Conservation (phyloP, 2,888 invertebrate species). For the Caenorhabditis macrosperma region DNA sequence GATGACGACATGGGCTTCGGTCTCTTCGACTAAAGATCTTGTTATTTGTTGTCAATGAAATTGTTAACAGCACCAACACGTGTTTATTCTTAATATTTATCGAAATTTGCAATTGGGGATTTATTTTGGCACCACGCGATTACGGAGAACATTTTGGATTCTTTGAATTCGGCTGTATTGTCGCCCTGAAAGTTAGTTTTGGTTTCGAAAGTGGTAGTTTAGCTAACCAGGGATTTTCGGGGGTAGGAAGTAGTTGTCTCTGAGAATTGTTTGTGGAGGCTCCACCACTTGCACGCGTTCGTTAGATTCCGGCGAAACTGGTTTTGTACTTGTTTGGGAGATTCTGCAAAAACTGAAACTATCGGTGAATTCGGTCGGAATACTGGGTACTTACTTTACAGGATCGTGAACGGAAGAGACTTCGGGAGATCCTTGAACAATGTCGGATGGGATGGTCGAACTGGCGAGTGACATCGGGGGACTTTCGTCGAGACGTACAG, state of each 20-base stretch:
- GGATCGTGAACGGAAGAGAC: conserved; percentile 10
- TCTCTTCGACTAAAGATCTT: conserved; percentile 82
- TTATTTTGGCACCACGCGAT: conserved; percentile 51
- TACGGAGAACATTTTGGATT: conserved; percentile 50
- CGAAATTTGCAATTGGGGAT: background rate
- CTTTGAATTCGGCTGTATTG: conserved; percentile 40
- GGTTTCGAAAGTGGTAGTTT: background rate
- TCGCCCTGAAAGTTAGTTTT: conserved; percentile 1
- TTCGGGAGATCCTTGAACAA: conserved; percentile 43
- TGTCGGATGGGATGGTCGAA: conserved; percentile 53
- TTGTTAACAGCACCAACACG: conserved; percentile 47
- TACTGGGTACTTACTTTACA: conserved; percentile 30
- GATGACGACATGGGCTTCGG: conserved; percentile 84
- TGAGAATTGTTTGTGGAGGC: background rate
- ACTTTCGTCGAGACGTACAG: conserved; percentile 13
- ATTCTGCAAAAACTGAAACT: conserved; percentile 58
- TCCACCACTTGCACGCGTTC: background rate
- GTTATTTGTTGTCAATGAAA: conserved; percentile 63
- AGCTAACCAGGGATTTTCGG: conserved; percentile 39
- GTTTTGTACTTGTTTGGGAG: conserved; percentile 57
- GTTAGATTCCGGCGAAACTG: conserved; percentile 29
- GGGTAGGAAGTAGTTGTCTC: conserved; percentile 51
- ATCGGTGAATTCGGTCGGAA: background rate
- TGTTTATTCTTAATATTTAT: background rate
- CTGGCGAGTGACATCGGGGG: conserved; percentile 42